These are phyloP conservation scores for Phymorhynchus buccinoides DNA, from an alignment of 1,140 invertebrate genomes.

Conservation along the genomic window DNA sequence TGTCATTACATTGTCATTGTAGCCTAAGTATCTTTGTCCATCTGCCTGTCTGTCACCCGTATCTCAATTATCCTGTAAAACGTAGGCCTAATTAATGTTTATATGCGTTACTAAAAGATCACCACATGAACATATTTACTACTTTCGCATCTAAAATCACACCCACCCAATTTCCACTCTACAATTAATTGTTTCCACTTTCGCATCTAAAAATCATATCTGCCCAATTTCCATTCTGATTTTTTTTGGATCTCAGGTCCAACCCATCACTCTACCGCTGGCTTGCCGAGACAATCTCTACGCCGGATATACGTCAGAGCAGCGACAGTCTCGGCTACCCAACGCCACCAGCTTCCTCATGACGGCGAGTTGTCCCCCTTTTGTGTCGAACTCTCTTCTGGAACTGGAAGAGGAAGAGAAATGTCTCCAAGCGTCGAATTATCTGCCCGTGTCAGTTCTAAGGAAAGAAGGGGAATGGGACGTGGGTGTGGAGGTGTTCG, in stretches of 20 bases:
- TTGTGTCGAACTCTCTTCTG: too few relatives aligned
- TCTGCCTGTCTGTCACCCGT: too few relatives aligned
- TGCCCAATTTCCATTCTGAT: too few relatives aligned
- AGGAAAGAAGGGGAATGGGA: background rate
- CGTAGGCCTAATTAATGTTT: too few relatives aligned
- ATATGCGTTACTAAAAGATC: too few relatives aligned
- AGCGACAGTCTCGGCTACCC: slow-evolving; percentile 4
- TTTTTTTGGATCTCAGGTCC: background rate
- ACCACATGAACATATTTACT: too few relatives aligned
- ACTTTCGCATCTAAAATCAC: too few relatives aligned
- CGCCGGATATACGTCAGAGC: background rate
- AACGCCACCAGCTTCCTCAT: slow-evolving; percentile 29
- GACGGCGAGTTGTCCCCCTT: slow-evolving; percentile 19
- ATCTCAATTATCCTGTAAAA: too few relatives aligned
- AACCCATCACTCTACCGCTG: background rate
- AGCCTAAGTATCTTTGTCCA: too few relatives aligned
- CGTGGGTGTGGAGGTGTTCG: slow-evolving; percentile 18
- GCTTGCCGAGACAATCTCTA: slow-evolving; percentile 30
- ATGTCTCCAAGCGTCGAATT: background rate
- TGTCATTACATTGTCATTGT: too few relatives aligned
- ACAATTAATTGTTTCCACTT: background rate
- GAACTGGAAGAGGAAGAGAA: background rate
- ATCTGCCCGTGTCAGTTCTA: slow-evolving; percentile 22
- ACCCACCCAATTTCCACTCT: too few relatives aligned
- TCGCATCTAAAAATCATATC: too few relatives aligned